These are phyloP conservation scores for Xerus inauris DNA, from an alignment of 2,113 vertebrate genomes.

Conservation along the genomic window DNA sequence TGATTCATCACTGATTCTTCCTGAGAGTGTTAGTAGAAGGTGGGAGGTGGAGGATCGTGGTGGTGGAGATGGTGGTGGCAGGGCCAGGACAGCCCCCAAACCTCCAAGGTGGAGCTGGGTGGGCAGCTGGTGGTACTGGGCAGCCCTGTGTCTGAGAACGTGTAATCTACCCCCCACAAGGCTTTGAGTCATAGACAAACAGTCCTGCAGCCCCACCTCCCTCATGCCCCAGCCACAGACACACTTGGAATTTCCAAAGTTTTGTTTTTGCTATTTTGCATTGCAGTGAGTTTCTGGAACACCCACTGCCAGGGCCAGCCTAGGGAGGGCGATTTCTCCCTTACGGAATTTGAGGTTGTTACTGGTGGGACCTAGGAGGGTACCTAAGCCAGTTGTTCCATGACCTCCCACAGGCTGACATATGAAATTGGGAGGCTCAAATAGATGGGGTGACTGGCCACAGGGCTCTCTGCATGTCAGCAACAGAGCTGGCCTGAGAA, in stretches of 20 bases:
- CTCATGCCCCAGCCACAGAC: constrained; percentile 46
- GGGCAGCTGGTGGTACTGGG: neutral
- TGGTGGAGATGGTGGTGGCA: neutral
- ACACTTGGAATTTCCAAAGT: constrained; percentile 62
- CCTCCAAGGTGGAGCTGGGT: neutral
- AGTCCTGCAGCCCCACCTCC: neutral
- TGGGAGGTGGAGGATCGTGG: neutral
- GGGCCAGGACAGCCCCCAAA: neutral
- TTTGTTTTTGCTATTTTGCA: constrained; percentile 62
- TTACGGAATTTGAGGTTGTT: neutral
- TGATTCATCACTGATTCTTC: neutral
- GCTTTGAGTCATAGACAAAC: constrained; percentile 37
- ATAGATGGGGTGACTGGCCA: neutral
- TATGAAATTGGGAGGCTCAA: neutral
- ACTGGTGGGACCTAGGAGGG: neutral
- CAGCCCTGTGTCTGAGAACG: neutral
- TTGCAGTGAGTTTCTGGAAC: constrained; percentile 47
- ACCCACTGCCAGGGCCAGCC: neutral
- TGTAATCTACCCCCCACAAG: neutral
- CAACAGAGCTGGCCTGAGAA: neutral
- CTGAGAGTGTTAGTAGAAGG: neutral
- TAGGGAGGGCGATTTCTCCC: neutral
- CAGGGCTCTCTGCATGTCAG: neutral
- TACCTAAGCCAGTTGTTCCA: neutral
- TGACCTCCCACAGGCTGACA: neutral